Conservation (phyloP, 2,888 invertebrate genomes). For the Drosophila paranaensis region DNA sequence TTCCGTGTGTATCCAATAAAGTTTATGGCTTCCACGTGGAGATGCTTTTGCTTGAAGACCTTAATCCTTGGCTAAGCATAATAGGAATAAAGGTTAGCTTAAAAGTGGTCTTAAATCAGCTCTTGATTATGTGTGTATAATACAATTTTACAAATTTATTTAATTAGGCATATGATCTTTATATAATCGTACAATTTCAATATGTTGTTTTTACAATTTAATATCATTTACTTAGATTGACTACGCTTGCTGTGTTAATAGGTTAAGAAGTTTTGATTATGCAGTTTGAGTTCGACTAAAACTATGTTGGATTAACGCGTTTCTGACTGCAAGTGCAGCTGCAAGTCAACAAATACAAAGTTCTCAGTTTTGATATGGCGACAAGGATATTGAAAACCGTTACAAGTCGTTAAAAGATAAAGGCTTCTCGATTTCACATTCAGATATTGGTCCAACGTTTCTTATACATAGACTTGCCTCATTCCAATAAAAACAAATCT, state of each 20-base stretch:
- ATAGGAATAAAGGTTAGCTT: not conserved
- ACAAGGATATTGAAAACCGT: conserved; percentile 63
- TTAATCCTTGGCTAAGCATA: not conserved
- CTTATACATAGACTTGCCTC: conserved; percentile 31
- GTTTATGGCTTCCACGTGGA: not conserved
- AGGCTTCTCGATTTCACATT: conserved; percentile 39
- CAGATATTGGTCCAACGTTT: conserved; percentile 69
- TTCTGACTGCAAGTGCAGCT: conserved; percentile 32
- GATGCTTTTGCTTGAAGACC: not conserved
- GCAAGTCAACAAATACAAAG: conserved; percentile 56
- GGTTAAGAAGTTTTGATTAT: conserved; percentile 53
- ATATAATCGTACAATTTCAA: conserved; percentile 73
- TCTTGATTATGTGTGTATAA: conserved; percentile 45
- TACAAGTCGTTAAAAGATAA: conserved; percentile 30
- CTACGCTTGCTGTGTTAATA: conserved; percentile 66
- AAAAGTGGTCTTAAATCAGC: not conserved
- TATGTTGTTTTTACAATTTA: conserved; percentile 68
- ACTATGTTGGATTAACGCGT: conserved; percentile 51
- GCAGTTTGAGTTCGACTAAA: conserved; percentile 60
- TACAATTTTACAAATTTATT: conserved; percentile 61
- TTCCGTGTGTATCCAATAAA: not conserved
- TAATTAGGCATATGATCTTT: conserved; percentile 50
- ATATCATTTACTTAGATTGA: conserved; percentile 73
- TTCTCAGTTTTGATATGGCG: conserved; percentile 76
- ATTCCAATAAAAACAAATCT: conserved; percentile 42